Conservation (phyloP, 64 coral and sea anemone species). For the Pachyseris speciosa region DNA sequence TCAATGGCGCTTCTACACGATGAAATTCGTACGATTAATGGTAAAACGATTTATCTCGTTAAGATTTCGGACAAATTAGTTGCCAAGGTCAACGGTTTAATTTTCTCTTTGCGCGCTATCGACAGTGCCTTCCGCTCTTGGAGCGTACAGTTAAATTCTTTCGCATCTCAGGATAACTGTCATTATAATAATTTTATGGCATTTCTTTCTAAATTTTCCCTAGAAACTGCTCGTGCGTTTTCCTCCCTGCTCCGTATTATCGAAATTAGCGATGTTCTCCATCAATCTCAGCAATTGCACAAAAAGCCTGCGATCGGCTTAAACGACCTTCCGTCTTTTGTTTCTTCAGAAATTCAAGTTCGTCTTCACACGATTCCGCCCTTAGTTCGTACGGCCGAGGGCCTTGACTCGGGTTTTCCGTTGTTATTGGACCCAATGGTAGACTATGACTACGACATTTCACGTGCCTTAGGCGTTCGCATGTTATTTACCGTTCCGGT, state of each 20-base stretch:
- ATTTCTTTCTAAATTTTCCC: constrained; percentile 11
- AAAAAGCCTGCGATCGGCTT: not conserved
- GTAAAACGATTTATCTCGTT: constrained; percentile 11
- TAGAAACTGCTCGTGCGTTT: not conserved
- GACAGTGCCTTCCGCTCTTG: not conserved
- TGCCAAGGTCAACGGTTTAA: not conserved
- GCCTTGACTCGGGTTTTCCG: not conserved
- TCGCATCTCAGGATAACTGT: not conserved
- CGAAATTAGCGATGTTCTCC: constrained; percentile 5
- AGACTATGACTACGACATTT: not conserved
- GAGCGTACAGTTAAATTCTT: not conserved
- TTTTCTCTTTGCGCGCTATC: not conserved
- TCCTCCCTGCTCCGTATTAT: not conserved
- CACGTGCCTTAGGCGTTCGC: not conserved
- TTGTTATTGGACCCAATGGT: not conserved
- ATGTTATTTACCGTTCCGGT: constrained; percentile 1
- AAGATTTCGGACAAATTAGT: constrained; percentile 1
- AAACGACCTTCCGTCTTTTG: not conserved
- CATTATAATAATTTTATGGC: constrained; percentile 7
- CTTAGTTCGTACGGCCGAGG: not conserved
- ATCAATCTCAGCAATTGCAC: not conserved
- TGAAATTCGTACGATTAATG: not conserved
- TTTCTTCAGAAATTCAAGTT: not conserved
- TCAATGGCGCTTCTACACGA: not conserved
- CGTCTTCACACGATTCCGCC: not conserved